Conservation (phyloP, 2,113 vertebrate species). For the Todiramphus chloris region DNA sequence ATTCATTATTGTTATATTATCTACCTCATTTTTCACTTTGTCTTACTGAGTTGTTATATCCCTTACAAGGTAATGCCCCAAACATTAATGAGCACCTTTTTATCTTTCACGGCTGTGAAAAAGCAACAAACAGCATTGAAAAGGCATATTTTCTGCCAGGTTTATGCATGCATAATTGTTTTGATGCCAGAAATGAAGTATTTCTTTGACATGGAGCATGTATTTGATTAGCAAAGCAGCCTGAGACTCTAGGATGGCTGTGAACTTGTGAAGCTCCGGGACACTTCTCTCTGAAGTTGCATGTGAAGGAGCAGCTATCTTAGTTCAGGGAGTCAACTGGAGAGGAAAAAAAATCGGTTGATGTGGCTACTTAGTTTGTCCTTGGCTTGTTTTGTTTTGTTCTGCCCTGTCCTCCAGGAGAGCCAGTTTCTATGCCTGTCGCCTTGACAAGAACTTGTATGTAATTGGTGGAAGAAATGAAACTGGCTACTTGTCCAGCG, state of each 20-base stretch:
- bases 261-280: background rate
- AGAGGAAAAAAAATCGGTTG: background rate
- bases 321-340: background rate
- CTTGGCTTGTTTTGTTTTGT: conserved; percentile 18
- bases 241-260: background rate
- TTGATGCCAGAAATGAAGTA: background rate
- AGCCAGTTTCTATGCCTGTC: conserved; percentile 98
- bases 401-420: conserved; percentile 80
- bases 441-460: conserved; percentile 94
- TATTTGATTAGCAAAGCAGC: background rate
- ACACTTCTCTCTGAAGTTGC: background rate
- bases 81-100: conserved; percentile 70
- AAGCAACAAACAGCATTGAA: conserved; percentile 5
- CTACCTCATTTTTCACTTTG: conserved; percentile 79
- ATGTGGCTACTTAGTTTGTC: background rate
- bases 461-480: conserved; percentile 97
- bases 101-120: background rate
- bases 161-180: background rate
- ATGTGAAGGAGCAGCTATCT: background rate
- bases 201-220: background rate
- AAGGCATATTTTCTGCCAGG: background rate
- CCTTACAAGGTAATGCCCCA: conserved; percentile 68
- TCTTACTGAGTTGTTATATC: conserved; percentile 74
- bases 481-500: conserved; percentile 95
- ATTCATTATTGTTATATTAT: conserved; percentile 87